Evolutionary conservation across 2,797 vertebrate species (phyloP).

Genomic region (Coendou prehensilis): DNA sequence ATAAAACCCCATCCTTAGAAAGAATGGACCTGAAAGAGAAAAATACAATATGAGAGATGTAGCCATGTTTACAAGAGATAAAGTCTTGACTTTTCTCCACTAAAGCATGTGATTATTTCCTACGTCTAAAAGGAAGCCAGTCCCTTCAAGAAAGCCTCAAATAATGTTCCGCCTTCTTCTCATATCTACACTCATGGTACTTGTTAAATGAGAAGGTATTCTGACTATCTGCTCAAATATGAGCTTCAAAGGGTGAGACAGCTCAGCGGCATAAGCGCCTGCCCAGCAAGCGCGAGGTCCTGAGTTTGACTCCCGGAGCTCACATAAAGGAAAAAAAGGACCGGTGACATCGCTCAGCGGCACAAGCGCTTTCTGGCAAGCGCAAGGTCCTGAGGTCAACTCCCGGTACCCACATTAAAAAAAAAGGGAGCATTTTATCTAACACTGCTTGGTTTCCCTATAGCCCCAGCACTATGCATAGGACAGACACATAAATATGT

Average conservation of each 20-base stretch:
- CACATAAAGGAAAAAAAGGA: no score
- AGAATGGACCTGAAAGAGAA: slow-evolving; percentile 94
- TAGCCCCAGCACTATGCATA: background rate
- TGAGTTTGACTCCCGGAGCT: no score
- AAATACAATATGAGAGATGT: background rate
- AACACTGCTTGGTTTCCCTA: background rate
- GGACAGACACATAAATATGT: background rate
- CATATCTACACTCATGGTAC: background rate
- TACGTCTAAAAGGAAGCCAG: background rate
- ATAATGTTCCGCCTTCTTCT: background rate
- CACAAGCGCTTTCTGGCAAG: no score
- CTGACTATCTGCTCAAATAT: background rate
- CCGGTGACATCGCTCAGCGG: no score
- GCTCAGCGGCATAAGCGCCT: no score
- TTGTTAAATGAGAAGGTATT: slow-evolving; percentile 6
- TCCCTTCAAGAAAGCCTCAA: background rate
- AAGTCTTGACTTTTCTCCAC: background rate
- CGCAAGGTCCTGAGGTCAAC: no score
- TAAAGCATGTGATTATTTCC: background rate
- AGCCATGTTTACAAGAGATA: background rate
- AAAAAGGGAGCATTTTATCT: background rate
- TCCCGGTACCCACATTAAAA: no score
- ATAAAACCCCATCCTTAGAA: slow-evolving; percentile 95
- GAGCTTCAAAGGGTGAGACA: background rate
- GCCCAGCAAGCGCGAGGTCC: no score